phyloP scores from a whole-genome alignment of 2,888 invertebrate genomes.

The Trichopria drosophilae region DNA sequence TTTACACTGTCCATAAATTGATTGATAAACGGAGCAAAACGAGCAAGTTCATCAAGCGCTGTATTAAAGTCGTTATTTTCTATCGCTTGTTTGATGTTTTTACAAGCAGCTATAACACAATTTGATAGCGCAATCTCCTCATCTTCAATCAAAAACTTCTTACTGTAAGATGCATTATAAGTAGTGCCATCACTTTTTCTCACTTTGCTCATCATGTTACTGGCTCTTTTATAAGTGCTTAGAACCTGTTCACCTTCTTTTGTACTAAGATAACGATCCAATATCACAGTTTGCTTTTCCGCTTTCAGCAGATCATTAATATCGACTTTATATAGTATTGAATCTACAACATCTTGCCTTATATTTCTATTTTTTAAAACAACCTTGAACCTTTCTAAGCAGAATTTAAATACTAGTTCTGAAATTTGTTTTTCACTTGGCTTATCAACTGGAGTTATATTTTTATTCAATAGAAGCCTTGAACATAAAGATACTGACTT shows the following conservation, averaged over 20 bases:
- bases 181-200: constrained; percentile 21
- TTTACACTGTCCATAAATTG: constrained; percentile 20
- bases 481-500: constrained; percentile 23
- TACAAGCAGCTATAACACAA: constrained; percentile 21
- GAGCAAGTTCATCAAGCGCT: constrained; percentile 19
- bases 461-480: constrained; percentile 21
- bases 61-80: constrained; percentile 20
- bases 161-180: constrained; percentile 21
- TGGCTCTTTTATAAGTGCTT: constrained; percentile 22
- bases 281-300: constrained; percentile 20
- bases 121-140: constrained; percentile 21
- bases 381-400: constrained; percentile 22
- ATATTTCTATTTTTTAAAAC: constrained; percentile 22
- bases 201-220: constrained; percentile 21
- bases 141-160: constrained; percentile 21
- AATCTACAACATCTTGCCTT: constrained; percentile 20
- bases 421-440: constrained; percentile 22
- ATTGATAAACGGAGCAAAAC: constrained; percentile 21
- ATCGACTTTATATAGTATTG: constrained; percentile 22
- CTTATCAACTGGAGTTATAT: constrained; percentile 17
- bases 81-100: constrained; percentile 21
- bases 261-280: constrained; percentile 21
- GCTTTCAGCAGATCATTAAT: constrained; percentile 23
- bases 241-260: constrained; percentile 21
- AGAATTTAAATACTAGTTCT: constrained; percentile 22